Evolutionary conservation across 2,888 invertebrate species (phyloP), one percentile per base, ranked within the genome.

Genomic region (Chrysina gloriosa): DNA sequence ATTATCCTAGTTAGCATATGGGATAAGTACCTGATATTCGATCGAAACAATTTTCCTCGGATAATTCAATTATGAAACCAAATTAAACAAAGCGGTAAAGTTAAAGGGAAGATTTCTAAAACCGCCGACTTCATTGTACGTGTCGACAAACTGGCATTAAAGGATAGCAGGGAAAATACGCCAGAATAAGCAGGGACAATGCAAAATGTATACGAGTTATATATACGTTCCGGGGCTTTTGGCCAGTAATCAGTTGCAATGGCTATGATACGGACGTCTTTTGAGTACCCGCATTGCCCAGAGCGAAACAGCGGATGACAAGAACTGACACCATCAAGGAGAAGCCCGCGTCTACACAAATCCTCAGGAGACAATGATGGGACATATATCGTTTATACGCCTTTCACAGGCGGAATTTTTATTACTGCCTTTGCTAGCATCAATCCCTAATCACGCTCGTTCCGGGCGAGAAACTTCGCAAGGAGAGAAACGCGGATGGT

Each of bases 211-310:
- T 65, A 52, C 65, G 65, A 65, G 42, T 42, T 56, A 36, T 52
- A 29, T 52, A 52, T 52, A 52, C 34, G 21, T 31, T 25, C 25
- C 31, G 16, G 3, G 16, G 54, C 54, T 29, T 65, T 61, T 21
- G 63, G 45, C 68, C 65, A 65, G 69, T 71, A 71, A 72, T 72
- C 72, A 72, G 68, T 70, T 67, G 69, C 68, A 67, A 64, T 71
- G 71, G 64, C 69, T 64, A 67, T 72, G 70, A 69, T 70, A 70
- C 67, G 52, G 68, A 68, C 56, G 63, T 65, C 71, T 71, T 73
- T 73, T 73, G 73, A 70, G 65, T 58, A 67, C 76, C 76, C 76
- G 76, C 76, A 76, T 76, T 29, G 65, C 71, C 65, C 50, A 50
- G 56, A 65, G 69, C 66, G 64, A 64, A 54, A 48, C 61, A 56